phyloP scores from a whole-genome alignment of 2,113 vertebrate species.

The Calyptommatus sinebrachiatus region DNA sequence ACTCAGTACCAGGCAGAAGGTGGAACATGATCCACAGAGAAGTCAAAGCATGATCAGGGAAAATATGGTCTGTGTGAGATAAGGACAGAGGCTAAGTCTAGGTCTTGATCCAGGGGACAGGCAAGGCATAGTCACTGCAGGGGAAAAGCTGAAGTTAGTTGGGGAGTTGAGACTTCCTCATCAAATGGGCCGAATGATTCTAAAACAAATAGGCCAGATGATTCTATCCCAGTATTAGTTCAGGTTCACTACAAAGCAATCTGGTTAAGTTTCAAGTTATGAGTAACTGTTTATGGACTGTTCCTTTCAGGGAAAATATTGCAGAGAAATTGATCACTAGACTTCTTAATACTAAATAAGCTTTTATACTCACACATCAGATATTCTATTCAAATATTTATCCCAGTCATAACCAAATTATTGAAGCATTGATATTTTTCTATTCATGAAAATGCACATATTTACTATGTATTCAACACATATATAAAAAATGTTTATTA shows the following conservation, averaged over 20 bases:
- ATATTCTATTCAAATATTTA: not conserved
- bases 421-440: not conserved
- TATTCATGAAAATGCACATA: not conserved
- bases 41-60: no score
- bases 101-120: no score
- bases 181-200: no score
- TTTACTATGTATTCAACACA: not conserved
- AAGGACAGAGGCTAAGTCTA: no score
- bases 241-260: not conserved
- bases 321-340: fast-evolving
- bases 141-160: no score
- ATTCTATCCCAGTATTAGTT: no score
- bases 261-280: slow-evolving; percentile 29
- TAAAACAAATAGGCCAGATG: no score
- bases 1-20: no score
- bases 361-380: not conserved
- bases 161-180: no score
- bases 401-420: not conserved
- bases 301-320: slow-evolving; percentile 16
- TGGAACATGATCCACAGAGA: no score
- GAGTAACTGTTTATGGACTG: slow-evolving; percentile 15
- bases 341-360: slow-evolving; percentile 15
- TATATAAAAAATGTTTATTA: slow-evolving; percentile 51
- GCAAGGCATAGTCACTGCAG: no score
- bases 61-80: no score